Conservation (phyloP, 2,888 invertebrate genomes). For the Drosophila paramelanica region DNA sequence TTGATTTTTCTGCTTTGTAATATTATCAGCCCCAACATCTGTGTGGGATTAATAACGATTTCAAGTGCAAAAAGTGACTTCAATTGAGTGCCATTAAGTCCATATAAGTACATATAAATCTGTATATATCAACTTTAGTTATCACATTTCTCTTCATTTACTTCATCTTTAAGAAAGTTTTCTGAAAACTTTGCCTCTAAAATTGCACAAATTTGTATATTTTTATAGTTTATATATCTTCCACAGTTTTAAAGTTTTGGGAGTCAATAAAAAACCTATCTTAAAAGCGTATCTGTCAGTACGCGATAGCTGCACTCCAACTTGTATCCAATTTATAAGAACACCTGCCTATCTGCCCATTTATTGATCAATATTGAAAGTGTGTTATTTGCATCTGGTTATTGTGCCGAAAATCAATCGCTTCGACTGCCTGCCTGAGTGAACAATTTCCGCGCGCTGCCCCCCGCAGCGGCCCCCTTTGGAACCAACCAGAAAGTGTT, state of each 20-base stretch:
- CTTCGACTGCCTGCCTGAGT: not conserved
- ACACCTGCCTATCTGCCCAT: slow-evolving; percentile 12
- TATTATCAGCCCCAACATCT: not conserved
- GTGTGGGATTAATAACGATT: slow-evolving; percentile 2
- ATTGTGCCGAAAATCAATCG: not conserved
- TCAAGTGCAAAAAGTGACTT: not conserved
- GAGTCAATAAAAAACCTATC: too few species aligned
- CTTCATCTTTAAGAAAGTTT: too few species aligned
- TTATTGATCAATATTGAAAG: slow-evolving; percentile 6
- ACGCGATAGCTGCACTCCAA: not conserved
- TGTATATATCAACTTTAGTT: not conserved
- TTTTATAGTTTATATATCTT: too few species aligned
- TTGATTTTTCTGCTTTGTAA: slow-evolving; percentile 7
- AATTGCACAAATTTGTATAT: too few species aligned
- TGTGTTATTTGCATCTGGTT: not conserved
- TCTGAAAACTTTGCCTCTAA: too few species aligned
- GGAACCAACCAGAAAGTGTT: slow-evolving; percentile 12
- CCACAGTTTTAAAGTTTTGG: too few species aligned
- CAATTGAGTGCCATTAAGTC: slow-evolving; percentile 5
- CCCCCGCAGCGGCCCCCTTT: not conserved
- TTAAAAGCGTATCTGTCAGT: not conserved
- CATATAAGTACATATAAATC: not conserved
- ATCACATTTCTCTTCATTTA: not conserved
- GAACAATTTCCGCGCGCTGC: not conserved
- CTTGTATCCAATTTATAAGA: not conserved